A percentile compares a stretch with the other conserved stretches of the same genome.
phyloP scores from a whole-genome alignment of 2,113 vertebrate genomes.

The Pipra filicauda region DNA sequence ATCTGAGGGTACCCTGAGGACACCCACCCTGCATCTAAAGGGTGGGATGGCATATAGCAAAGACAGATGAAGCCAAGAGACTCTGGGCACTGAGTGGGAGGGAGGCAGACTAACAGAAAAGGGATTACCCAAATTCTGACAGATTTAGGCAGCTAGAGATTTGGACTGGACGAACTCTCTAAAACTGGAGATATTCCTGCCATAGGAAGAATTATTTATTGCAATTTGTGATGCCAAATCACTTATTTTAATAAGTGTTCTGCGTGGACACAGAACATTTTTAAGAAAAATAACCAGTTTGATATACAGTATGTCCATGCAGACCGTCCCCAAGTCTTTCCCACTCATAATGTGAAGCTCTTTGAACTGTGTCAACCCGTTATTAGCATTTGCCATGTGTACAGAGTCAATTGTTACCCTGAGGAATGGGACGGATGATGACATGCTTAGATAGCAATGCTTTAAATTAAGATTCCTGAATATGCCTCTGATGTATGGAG shows the following conservation, averaged over 20 bases:
- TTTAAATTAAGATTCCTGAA: conserved; percentile 67
- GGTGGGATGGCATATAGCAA: background rate
- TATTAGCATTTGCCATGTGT: conserved; percentile 46
- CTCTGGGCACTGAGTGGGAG: background rate
- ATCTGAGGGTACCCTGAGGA: background rate
- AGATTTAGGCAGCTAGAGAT: no score
- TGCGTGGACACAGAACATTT: background rate
- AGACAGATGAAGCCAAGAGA: background rate
- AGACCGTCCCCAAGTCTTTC: background rate
- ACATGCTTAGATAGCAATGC: conserved; percentile 59
- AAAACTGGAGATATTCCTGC: background rate
- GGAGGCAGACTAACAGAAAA: background rate
- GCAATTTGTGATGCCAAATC: background rate
- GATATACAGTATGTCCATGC: background rate
- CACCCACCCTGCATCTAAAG: background rate
- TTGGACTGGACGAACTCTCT: background rate
- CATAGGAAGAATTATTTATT: background rate
- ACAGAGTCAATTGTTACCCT: conserved; percentile 41
- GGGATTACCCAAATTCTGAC: background rate
- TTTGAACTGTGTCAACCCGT: conserved; percentile 49
- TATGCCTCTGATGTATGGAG: conserved; percentile 62
- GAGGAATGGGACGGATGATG: conserved; percentile 47
- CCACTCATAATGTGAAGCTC: background rate
- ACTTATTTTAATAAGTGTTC: background rate
- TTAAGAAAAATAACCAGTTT: background rate